Base-by-base conservation (phyloP, 2,797 vertebrate species). In the Cyprinodon diabolis region DNA sequence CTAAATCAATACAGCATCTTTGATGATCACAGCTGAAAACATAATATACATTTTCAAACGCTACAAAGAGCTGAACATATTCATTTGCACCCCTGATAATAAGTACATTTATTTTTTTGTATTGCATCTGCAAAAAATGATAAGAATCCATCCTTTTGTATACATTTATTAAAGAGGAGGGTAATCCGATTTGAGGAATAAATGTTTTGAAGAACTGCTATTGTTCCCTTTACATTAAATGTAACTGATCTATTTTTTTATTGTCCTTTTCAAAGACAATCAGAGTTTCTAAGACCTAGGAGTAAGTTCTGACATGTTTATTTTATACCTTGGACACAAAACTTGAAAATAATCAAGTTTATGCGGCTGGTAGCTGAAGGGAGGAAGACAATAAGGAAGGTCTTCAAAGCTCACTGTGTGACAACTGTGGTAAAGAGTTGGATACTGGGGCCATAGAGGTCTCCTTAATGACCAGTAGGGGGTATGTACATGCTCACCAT, bases 1-100 rank as follows among this genome's bases (percentile, higher is more conserved):
- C 51, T 58, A 69, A 82, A 72, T 71, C 73, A 76, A 21, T 72
- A 68, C 13, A 5, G 37, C 52, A 15, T 7, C 14, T 75, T 68
- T n/a, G 37, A 21, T 15, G 37, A 72, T 72, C 56, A 72, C 4
- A 0, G 70, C 49, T 78, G 19, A 51, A 66, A 52, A 45, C 52
- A 57, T 71, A n/a, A 23, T 48, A 4, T 56, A 74, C 30, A 67
- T 70, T 47, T 66, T 13, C 54, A 30, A 43, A 52, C 66, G 0
- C 12, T 35, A 11, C 54, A 25, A 40, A 75, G 6, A 52, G 37
- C 60, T 37, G 14, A 8, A 1, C 19, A n/a, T n/a, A 63, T 63
- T 43, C 21, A 63, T n/a, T n/a, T 14, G 19, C 35, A 43, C 60
- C 17, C 35, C 15, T 19, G 3, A 7, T 12, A 62, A 40, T 17